Base-by-base conservation (phyloP, 2,797 vertebrate genomes). In the Sebastes trivittatus region DNA sequence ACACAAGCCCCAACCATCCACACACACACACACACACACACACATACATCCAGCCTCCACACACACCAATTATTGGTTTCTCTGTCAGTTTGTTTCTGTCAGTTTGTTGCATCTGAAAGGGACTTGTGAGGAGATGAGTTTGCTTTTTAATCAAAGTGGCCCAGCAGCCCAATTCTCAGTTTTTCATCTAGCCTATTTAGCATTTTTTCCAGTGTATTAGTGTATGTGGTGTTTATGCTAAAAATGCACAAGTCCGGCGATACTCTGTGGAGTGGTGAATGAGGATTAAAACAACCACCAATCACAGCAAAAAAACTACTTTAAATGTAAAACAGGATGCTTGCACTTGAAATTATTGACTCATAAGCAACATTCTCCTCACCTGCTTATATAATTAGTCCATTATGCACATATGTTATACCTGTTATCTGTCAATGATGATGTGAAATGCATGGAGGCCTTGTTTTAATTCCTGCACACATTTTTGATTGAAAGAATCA, bases 141-240 rank as follows among this genome's bases (percentile, higher is more conserved):
- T 80, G 81, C 81, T 87, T 79, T 87, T 79, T 88, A 81, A 85
- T 92, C 71, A 85, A 80, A 88, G 85, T 91, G 87, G 84, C 89
- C 84, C 88, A 87, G 71, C 83, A 83, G 86, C 89, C 88, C 75
- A 76, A 79, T 91, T 89, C 70, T 60, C 6, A 64, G 58, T 63
- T 74, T 88, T 79, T 80, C 62, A 72, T 80, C 32, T 63, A 78
- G 74, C 66, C 75, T 89, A 77, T 80, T 88, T 86, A 59, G 81
- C 86, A 78, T 86, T 77, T 84, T 27, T 2, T 1, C 46, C 23
- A 30, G 13, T 82, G 68, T 83, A 34, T 78, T 75, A 36, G 11
- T 38, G 68, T 73, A 63, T 63, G 65, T 60, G 42, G 34, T 79
- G 71, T 78, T 81, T 89, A 72, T 78, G 64, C 72, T 46, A 25